phyloP scores from a whole-genome alignment of 2,888 invertebrate species.

The Podabrus alpinus region DNA sequence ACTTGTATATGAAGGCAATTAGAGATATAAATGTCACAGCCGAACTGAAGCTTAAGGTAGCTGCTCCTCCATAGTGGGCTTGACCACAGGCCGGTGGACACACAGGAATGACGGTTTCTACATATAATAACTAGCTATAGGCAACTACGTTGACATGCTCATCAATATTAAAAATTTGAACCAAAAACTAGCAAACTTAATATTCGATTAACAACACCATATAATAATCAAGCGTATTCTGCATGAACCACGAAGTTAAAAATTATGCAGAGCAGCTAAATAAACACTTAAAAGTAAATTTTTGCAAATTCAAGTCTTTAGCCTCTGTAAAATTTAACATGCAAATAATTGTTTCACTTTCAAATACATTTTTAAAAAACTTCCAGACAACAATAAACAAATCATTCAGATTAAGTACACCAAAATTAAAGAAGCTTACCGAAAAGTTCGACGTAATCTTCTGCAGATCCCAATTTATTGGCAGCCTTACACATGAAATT shows the following conservation, averaged over 20 bases:
- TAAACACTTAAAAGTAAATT: neutral
- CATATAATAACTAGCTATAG: conserved; percentile 45
- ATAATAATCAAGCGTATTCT: neutral
- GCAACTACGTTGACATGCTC: conserved; percentile 22
- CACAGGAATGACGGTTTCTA: conserved; percentile 89
- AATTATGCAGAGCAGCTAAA: neutral
- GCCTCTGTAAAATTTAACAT: neutral
- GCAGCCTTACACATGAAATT: conserved; percentile 84
- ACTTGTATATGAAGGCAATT: conserved; percentile 56
- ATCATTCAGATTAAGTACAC: neutral
- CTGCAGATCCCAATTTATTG: conserved; percentile 84
- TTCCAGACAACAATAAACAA: neutral
- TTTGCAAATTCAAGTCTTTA: neutral
- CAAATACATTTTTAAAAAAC: neutral
- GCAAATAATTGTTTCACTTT: neutral
- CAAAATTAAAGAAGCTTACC: conserved; percentile 60
- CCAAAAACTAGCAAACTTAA: neutral
- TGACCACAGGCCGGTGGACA: conserved; percentile 91
- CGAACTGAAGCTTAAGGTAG: conserved; percentile 58
- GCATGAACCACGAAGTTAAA: neutral
- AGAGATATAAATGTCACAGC: conserved; percentile 59
- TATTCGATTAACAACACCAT: neutral
- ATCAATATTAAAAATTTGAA: neutral
- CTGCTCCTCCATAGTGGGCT: conserved; percentile 64
- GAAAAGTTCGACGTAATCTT: conserved; percentile 79